Evolutionary conservation across 2,888 invertebrate species (phyloP).

Genomic region (Trichopoda pennipes): DNA sequence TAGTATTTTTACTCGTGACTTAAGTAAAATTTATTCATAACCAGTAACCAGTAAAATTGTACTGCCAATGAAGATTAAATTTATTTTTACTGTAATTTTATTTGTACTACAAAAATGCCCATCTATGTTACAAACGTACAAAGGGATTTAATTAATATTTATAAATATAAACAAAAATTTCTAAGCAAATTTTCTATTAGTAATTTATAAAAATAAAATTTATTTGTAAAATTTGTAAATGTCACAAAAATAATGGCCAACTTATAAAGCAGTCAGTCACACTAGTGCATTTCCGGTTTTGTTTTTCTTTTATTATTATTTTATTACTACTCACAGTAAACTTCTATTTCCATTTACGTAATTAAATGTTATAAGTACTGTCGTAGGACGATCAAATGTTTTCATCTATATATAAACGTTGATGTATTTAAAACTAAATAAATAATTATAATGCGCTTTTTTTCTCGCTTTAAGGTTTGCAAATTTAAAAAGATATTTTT

Average conservation of each 20-base stretch:
- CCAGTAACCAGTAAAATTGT: too few relatives aligned
- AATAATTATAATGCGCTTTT: constrained; percentile 40
- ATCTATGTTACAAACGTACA: too few relatives aligned
- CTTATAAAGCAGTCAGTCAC: neutral
- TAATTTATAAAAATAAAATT: neutral
- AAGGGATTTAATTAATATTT: too few relatives aligned
- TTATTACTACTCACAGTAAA: neutral
- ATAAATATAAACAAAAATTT: too few relatives aligned
- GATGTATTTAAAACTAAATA: constrained; percentile 29
- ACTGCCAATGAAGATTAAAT: too few relatives aligned
- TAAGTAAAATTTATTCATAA: too few relatives aligned
- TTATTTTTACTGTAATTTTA: too few relatives aligned
- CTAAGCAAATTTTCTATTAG: too few relatives aligned
- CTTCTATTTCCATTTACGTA: constrained; percentile 65
- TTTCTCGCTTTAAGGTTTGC: constrained; percentile 19
- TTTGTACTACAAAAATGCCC: too few relatives aligned
- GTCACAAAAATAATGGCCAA: neutral
- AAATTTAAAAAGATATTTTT: constrained; percentile 26
- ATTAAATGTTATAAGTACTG: constrained; percentile 36
- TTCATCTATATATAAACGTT: constrained; percentile 20
- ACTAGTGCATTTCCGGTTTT: neutral
- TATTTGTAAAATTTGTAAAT: neutral
- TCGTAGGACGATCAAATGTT: neutral
- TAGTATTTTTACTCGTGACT: too few relatives aligned
- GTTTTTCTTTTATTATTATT: neutral